Conservation (phyloP, 1,140 invertebrate genomes). For the Saccostrea cuccullata region DNA sequence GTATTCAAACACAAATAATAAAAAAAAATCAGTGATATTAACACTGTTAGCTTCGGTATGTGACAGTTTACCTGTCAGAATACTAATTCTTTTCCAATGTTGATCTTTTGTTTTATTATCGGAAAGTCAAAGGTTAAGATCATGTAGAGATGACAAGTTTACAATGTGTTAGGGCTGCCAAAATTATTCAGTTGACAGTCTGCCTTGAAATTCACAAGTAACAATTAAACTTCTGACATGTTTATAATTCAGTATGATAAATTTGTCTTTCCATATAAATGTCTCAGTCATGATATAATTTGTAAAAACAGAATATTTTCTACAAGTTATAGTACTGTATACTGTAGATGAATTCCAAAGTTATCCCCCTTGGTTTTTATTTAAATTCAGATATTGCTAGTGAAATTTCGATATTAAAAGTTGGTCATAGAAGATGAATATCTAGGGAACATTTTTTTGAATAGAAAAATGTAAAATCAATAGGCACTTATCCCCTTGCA, state of each 20-base stretch:
- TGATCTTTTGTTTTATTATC: not conserved
- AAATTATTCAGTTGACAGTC: not conserved
- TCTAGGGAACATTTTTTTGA: too few relatives aligned
- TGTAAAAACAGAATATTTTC: not conserved
- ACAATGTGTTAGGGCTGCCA: not conserved
- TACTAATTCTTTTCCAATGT: not conserved
- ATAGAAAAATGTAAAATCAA: too few relatives aligned
- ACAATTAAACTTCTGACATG: slow-evolving; percentile 4
- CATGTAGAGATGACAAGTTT: not conserved
- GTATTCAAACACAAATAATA: too few relatives aligned
- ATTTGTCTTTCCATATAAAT: not conserved
- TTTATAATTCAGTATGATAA: slow-evolving; percentile 4
- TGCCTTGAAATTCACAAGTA: not conserved
- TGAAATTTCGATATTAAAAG: too few relatives aligned
- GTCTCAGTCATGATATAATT: too few relatives aligned
- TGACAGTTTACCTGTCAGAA: not conserved
- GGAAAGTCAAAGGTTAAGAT: not conserved
- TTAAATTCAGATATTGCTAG: not conserved
- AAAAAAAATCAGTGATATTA: too few relatives aligned
- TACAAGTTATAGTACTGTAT: not conserved
- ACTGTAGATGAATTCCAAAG: not conserved
- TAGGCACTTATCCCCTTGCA: too few relatives aligned
- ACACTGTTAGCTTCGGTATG: too few relatives aligned
- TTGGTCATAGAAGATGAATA: too few relatives aligned
- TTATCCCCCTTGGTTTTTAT: not conserved